These are phyloP conservation scores for Lycaon pictus DNA, from an alignment of 2,113 vertebrate species.

Conservation along the genomic window DNA sequence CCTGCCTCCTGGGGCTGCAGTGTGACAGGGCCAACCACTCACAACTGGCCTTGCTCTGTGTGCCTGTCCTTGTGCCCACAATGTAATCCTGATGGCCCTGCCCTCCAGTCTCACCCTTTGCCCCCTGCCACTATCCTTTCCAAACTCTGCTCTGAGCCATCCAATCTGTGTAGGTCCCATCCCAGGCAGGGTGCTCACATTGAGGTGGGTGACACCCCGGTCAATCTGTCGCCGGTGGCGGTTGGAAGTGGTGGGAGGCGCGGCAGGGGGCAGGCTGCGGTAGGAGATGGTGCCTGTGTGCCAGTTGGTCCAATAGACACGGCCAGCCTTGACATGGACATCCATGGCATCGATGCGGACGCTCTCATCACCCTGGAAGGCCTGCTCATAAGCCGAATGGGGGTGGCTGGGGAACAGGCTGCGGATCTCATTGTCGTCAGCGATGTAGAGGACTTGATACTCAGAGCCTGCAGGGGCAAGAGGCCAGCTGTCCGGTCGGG, in stretches of 20 bases:
- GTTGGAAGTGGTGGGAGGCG: slow-evolving; percentile 91
- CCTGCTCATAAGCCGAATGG: slow-evolving; percentile 96
- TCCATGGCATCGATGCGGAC: slow-evolving; percentile 98
- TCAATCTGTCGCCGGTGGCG: slow-evolving; percentile 95
- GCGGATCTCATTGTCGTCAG: slow-evolving; percentile 97
- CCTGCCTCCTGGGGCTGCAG: not conserved
- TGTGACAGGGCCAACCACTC: accelerated
- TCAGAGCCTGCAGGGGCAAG: slow-evolving; percentile 84
- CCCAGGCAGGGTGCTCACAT: slow-evolving; percentile 83
- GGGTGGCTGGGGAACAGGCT: slow-evolving; percentile 96
- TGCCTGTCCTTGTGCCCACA: accelerated
- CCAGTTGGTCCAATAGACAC: slow-evolving; percentile 99
- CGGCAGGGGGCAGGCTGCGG: slow-evolving; percentile 91
- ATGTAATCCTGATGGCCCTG: accelerated
- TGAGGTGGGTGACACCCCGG: slow-evolving; percentile 92
- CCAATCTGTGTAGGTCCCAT: accelerated
- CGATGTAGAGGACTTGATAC: slow-evolving; percentile 96
- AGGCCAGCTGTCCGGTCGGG: not conserved
- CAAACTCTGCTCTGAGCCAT: not conserved
- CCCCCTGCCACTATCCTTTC: not conserved
- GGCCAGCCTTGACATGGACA: slow-evolving; percentile 95
- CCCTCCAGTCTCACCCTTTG: not conserved
- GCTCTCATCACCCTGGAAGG: slow-evolving; percentile 95
- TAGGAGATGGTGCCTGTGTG: slow-evolving; percentile 96
- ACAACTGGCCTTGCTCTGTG: not conserved